phyloP scores from a whole-genome alignment of 2,888 invertebrate species.

The Cataglyphis cursor region DNA sequence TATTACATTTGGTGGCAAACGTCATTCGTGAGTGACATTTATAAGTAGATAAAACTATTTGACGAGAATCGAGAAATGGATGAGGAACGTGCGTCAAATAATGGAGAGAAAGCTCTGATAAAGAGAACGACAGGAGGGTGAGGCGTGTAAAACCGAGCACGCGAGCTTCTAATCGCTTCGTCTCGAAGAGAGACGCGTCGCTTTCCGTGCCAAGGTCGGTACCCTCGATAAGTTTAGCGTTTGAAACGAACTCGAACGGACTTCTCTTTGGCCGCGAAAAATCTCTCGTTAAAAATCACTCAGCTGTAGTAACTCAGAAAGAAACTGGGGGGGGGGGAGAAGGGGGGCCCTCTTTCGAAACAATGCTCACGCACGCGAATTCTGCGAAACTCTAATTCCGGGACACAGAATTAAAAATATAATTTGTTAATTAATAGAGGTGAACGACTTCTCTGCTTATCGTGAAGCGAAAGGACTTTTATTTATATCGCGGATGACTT shows the following conservation, averaged over 20 bases:
- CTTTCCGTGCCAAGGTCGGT: constrained; percentile 59
- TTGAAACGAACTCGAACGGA: not conserved
- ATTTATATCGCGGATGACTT: not conserved
- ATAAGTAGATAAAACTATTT: constrained; percentile 18
- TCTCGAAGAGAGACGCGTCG: constrained; percentile 36
- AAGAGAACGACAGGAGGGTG: constrained; percentile 22
- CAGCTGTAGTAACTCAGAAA: not conserved
- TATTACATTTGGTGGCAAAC: not conserved
- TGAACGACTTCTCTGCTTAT: constrained; percentile 4
- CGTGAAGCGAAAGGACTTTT: not conserved
- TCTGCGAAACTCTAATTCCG: constrained; percentile 15
- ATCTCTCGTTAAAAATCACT: not conserved
- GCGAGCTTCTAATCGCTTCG: constrained; percentile 48
- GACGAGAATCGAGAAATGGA: constrained; percentile 30
- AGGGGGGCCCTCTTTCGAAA: not conserved
- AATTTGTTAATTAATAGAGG: constrained; percentile 28
- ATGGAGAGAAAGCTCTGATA: constrained; percentile 36
- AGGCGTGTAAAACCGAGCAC: constrained; percentile 32
- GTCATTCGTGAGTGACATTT: constrained; percentile 46
- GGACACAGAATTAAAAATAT: constrained; percentile 2
- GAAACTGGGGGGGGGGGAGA: not conserved
- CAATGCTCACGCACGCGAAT: constrained; percentile 26
- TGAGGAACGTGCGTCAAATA: constrained; percentile 35
- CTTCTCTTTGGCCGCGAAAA: not conserved
- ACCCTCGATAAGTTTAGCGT: constrained; percentile 25